Percentiles rank a stretch among this genome's conserved stretches.
phyloP scores from a whole-genome alignment of 2,888 invertebrate genomes.

The Apeira syringaria region DNA sequence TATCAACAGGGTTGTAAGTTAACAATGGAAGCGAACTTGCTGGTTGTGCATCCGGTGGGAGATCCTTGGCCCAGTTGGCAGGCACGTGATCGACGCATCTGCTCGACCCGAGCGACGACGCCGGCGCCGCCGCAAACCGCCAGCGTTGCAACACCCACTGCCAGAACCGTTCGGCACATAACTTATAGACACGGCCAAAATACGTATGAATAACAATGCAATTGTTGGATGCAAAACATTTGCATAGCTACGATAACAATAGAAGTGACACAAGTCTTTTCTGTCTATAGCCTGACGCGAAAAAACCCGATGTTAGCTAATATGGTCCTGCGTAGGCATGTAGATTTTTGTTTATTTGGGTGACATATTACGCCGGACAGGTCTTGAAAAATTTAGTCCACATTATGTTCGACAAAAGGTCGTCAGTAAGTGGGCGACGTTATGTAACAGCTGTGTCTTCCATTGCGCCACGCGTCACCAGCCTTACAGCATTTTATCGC shows the following conservation, averaged over 20 bases:
- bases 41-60: slow-evolving; percentile 54
- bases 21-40: slow-evolving; percentile 39
- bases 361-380: slow-evolving; percentile 33
- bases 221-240: slow-evolving; percentile 29
- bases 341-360: slow-evolving; percentile 27
- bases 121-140: slow-evolving; percentile 35
- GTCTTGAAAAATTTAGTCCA: slow-evolving; percentile 34
- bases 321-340: slow-evolving; percentile 5
- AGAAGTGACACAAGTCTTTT: slow-evolving; percentile 13
- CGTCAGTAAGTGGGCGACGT: slow-evolving; percentile 38
- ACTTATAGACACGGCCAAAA: slow-evolving; percentile 32
- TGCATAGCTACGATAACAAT: slow-evolving; percentile 18
- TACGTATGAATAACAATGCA: slow-evolving; percentile 23
- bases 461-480: slow-evolving; percentile 43
- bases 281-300: slow-evolving; percentile 6
- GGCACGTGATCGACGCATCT: slow-evolving; percentile 65
- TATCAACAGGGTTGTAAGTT: slow-evolving; percentile 30
- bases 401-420: slow-evolving; percentile 49
- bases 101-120: slow-evolving; percentile 38
- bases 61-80: slow-evolving; percentile 70
- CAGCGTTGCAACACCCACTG: slow-evolving; percentile 42
- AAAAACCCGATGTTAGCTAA: slow-evolving; percentile 14
- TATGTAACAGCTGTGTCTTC: slow-evolving; percentile 50
- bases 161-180: slow-evolving; percentile 42
- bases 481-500: slow-evolving; percentile 45